Base-by-base conservation (phyloP, 2,797 vertebrate genomes). In the Dermochelys coriacea region DNA sequence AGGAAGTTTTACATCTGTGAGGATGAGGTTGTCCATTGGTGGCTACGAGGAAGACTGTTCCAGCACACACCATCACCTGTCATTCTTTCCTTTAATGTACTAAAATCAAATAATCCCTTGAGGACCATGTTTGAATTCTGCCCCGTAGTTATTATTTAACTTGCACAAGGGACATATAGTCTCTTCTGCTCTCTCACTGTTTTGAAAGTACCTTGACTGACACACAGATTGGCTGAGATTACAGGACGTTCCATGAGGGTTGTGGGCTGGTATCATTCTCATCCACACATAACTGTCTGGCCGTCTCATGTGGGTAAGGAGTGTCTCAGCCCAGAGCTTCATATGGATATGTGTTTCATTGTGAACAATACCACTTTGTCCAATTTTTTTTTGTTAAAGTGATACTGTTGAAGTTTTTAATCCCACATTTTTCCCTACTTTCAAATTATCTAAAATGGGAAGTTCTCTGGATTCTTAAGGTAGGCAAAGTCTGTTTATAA, bases 231-330 rank as follows among this genome's bases (percentile, higher is more conserved):
- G 97, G 99, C 99, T 57, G 99, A 99, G 92, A 98, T 98, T 94
- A 99, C 99, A 1, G 99, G 99, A 71, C 98, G 98, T 8, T 98
- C 99, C 29, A 99, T 99, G 99, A 98, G 99, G 90, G 99, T 99
- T 68, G 99, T 99, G 55, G 99, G 99, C 95, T 99, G 99, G 99
- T 99, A 99, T 94, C 99, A 99, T 96, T 99, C 99, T 50, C 99
- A 99, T 93, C 99, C 99, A 41, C 99, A 99, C 93, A 99, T 99
- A 96, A 99, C 99, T 2, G 99, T 99, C 68, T 99, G 99, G 99
- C 99, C 99, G 0, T 99, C 99, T 0, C 99, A 99, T 68, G 99
- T 99, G 0, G 99, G 99, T 99, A 97, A 98, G 99, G 97, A 79
- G 87, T 54, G 14, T 14, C 18, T 87, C 16, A 74, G 27, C 68